Evolutionary conservation across 2,797 vertebrate genomes (phyloP).

Genomic region (Ibycter americanus): DNA sequence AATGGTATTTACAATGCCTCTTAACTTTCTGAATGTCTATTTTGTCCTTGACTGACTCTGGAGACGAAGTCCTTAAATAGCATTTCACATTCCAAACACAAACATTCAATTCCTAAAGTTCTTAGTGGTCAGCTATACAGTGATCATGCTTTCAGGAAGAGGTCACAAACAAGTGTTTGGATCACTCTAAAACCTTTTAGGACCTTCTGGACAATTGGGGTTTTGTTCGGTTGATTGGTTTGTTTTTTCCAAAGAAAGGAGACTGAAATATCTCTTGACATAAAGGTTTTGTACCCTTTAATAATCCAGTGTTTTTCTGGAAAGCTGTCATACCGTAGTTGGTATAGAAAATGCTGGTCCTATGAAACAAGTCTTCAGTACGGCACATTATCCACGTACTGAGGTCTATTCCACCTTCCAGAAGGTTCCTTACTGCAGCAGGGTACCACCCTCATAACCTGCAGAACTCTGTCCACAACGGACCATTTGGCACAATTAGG

Average conservation of each 20-base stretch:
- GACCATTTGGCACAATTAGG: neutral
- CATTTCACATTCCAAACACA: neutral
- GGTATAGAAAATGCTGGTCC: neutral
- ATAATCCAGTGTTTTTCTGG: neutral
- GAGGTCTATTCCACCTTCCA: neutral
- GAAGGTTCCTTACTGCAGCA: neutral
- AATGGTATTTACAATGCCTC: neutral
- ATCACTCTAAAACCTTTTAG: neutral
- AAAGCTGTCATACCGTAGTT: neutral
- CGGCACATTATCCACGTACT: neutral
- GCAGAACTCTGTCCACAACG: neutral
- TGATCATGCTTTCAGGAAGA: neutral
- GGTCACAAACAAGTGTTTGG: rapidly evolving
- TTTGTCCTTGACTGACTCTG: neutral
- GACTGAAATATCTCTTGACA: neutral
- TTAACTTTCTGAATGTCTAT: neutral
- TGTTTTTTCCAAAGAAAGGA: neutral
- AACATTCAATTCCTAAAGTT: neutral
- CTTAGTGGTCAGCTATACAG: neutral
- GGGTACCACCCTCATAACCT: neutral
- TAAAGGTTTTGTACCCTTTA: neutral
- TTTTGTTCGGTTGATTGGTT: neutral
- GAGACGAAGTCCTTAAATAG: neutral
- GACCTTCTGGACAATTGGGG: neutral
- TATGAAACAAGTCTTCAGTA: neutral